Percentiles rank a stretch among this genome's conserved stretches.
Evolutionary conservation across 2,113 vertebrate genomes (phyloP).

Genomic region (Formicarius rufipectus): DNA sequence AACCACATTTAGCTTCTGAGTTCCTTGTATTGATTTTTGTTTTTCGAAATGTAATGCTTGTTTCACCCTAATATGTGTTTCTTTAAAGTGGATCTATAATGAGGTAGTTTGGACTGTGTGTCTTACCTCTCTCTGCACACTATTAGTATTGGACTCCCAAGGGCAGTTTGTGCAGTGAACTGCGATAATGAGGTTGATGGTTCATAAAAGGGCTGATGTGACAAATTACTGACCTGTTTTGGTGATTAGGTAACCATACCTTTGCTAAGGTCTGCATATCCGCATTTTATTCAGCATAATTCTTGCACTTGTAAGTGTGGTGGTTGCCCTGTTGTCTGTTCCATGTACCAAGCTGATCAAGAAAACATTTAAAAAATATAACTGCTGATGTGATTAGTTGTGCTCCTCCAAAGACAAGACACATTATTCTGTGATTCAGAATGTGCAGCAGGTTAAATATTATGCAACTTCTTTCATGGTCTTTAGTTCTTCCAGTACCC

Average conservation of each 20-base stretch:
- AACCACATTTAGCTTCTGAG: background rate
- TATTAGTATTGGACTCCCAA: slow-evolving; percentile 64
- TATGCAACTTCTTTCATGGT: background rate
- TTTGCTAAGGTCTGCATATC: slow-evolving; percentile 19
- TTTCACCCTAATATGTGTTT: slow-evolving; percentile 50
- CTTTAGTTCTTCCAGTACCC: background rate
- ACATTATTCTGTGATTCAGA: background rate
- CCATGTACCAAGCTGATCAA: background rate
- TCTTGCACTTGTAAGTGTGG: background rate
- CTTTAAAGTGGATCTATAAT: slow-evolving; percentile 64
- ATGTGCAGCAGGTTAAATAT: background rate
- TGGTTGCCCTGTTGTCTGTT: background rate
- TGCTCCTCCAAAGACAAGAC: background rate
- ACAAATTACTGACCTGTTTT: slow-evolving; percentile 71
- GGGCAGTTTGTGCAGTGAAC: slow-evolving; percentile 66
- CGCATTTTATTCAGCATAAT: background rate
- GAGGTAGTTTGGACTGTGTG: slow-evolving; percentile 47
- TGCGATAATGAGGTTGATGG: slow-evolving; percentile 71
- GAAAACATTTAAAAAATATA: background rate
- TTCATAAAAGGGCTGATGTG: slow-evolving; percentile 68
- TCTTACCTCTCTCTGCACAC: slow-evolving; percentile 29
- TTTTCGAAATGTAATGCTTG: slow-evolving; percentile 28
- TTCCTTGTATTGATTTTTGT: slow-evolving; percentile 41
- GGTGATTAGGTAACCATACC: slow-evolving; percentile 27
- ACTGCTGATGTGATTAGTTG: background rate